A percentile compares a stretch with the other conserved stretches of the same genome.
Conservation (phyloP, 2,113 vertebrate genomes). For the Mugil cephalus region DNA sequence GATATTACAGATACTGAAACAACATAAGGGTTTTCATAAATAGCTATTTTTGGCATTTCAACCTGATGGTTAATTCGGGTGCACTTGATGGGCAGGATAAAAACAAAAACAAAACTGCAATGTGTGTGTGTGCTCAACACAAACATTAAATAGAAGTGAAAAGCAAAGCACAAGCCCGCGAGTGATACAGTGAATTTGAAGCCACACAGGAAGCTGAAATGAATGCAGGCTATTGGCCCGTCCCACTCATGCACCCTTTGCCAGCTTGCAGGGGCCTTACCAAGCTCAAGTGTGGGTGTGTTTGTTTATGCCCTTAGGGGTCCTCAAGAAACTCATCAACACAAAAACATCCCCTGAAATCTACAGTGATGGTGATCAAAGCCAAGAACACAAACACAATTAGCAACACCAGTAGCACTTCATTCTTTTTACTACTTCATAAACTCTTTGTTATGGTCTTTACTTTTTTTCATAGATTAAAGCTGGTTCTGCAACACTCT, state of each 20-base stretch:
- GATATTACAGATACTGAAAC: no score
- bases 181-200: not conserved
- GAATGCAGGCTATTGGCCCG: conserved; percentile 24
- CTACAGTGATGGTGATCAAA: conserved; percentile 30
- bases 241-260: not conserved
- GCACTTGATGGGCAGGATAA: not conserved
- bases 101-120: not conserved
- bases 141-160: conserved; percentile 27
- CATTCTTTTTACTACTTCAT: conserved; percentile 32
- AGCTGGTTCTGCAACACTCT: not conserved
- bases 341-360: conserved; percentile 36
- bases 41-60: no score
- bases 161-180: not conserved
- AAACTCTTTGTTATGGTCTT: conserved; percentile 12
- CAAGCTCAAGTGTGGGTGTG: conserved; percentile 45
- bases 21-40: conserved; percentile 19
- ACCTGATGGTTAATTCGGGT: not conserved
- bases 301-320: conserved; percentile 30
- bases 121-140: not conserved
- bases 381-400: conserved; percentile 35
- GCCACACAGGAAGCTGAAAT: conserved; percentile 4
- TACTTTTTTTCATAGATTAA: conserved; percentile 1
- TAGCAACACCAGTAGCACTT: conserved; percentile 18
- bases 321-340: conserved; percentile 31
- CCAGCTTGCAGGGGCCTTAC: conserved; percentile 3